Base-by-base conservation (phyloP, 2,888 invertebrate genomes). In the Andrena chrysosceles region DNA sequence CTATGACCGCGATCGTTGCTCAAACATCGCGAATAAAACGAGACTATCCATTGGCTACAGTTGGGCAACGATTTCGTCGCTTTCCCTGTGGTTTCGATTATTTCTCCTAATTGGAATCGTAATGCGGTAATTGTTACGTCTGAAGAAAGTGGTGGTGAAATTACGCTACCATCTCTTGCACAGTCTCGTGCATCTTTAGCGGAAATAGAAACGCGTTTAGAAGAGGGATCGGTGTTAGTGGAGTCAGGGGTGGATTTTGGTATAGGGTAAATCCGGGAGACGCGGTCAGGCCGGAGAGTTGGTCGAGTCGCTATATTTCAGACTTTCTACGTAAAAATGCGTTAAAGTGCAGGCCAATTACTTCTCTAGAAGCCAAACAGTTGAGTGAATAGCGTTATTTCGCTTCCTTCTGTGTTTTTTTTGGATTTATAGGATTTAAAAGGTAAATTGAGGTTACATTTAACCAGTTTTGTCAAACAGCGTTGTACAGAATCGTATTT, bases 61-160 rank as follows among this genome's bases (percentile, higher is more conserved):
- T 69, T 33, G 31, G 6, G 10, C 35, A 31, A 70, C 5, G 3
- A 52, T 76, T 76, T 56, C 52, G 42, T 23, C 63, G 56, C 56
- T 29, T 49, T 62, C 49, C 16, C 63, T 23, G 10, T 35, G 16
- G 29, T 52, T 42, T 54, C 73, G 49, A 73, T 52, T 60, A 49
- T 73, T 73, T 23, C 73, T 60, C 20, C 16, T 60, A 77, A 77
- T 77, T 72, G 16, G 23, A 54, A 69, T 86, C 76, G 73, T 76
- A 84, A 86, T 67, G 33, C 26, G 8, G 77, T 83, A 87, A 87
- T 87, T 81, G 77, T 87, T 87, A 81, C 87, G 81, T 81, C 63
- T 13, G 73, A 87, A 87, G 87, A 87, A 87, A 87, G 87, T 33
- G 64, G 68, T 71, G 70, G 70, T 75, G 85, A 85, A 87, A 85